Base-by-base conservation (phyloP, 92 coral and sea anemone species). In the Phymanthus crucifer region DNA sequence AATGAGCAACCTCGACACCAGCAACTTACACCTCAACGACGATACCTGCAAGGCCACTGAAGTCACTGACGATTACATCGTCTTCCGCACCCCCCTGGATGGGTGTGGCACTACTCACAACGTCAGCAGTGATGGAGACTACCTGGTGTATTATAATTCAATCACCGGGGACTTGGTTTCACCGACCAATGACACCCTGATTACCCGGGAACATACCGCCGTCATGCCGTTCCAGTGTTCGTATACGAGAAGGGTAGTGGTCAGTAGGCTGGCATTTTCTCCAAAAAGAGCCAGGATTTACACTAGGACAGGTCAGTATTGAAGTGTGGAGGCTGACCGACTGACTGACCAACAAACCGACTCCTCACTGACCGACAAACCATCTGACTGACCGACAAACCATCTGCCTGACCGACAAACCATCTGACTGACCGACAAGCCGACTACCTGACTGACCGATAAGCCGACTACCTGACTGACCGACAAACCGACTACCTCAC, bases 201-300 rank as follows among this genome's bases (percentile, higher is more conserved):
- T 92, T 23, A 89, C 91, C 33, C 90, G 97, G 26, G 88, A 87
- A 34, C 88, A 84, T 33, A 78, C 75, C 80, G 93, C 86, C 4
- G 69, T 77, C 18, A 79, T 90, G 66, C 94, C 92, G 32, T 78
- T 92, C 80, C 71, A 92, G 83, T 92, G 97, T 43, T 87, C 94
- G 48, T 92, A 87, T 67, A 74, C 87, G 40, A 90, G 85, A 61
- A 82, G 68, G 58, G 81, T 79, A 0, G 78, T 87, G 43, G 35
- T 92, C 36, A 90, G 92, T 31, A 89, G 86, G n/a, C 73, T 84
- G 43, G 76, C 83, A 45, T 78, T 35, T 71, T 72, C 77, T 31
- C 94, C 97, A 9, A 75, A 77, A 11, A 71, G 19, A 40, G 82
- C 79, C 19, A 3, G 17, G 3, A 13, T 92, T 57, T 81, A 83